These are phyloP conservation scores for Megaceryle alcyon DNA, from an alignment of 2,797 vertebrate genomes.

Conservation along the genomic window DNA sequence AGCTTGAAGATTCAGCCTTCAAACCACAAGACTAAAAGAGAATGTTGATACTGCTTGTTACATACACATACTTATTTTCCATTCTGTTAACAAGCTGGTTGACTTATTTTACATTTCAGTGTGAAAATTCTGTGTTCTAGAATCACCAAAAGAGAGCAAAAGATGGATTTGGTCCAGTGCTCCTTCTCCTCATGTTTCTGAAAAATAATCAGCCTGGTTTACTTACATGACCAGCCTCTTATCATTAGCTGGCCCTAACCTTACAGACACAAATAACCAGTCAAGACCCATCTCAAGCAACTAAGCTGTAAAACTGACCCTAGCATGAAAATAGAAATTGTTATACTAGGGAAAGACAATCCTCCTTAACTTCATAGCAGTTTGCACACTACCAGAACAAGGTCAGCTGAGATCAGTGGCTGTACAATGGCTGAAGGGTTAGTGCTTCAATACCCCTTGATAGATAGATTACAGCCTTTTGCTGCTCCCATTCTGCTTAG, in stretches of 20 bases:
- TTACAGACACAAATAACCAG: background rate
- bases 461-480: background rate
- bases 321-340: no score
- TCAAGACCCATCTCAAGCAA: background rate
- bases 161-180: background rate
- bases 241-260: background rate
- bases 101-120: background rate
- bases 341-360: background rate
- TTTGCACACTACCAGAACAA: background rate
- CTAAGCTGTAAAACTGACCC: background rate
- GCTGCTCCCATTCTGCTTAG: background rate
- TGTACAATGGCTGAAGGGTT: background rate
- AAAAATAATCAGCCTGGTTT: background rate
- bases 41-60: background rate
- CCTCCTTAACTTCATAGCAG: background rate
- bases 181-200: background rate
- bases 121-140: background rate
- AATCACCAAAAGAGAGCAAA: background rate
- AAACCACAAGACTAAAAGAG: background rate
- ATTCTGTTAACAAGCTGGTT: background rate
- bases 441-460: background rate
- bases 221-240: background rate
- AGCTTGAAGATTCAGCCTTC: background rate
- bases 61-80: background rate
- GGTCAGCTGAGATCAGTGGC: background rate